Evolutionary conservation across 2,113 vertebrate species (phyloP).

Genomic region (Cryptoleucopteryx plumbea): DNA sequence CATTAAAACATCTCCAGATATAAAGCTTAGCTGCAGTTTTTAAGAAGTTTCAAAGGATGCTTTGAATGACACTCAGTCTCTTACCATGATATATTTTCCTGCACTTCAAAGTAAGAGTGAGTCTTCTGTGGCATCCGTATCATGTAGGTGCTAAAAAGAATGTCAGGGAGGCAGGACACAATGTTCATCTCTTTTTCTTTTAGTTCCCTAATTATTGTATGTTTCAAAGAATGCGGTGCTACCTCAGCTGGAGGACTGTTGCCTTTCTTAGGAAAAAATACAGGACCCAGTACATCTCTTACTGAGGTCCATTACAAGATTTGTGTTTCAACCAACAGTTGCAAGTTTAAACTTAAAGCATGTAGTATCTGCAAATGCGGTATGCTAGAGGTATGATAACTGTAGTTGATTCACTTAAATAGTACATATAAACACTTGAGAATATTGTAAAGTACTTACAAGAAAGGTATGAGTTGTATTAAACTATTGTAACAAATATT

Average conservation of each 20-base stretch:
- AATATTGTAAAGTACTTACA: background rate
- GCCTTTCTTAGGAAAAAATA: background rate
- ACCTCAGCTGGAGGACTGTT: background rate
- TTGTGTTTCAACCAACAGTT: background rate
- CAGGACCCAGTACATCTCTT: background rate
- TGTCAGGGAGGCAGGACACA: background rate
- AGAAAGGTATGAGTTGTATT: background rate
- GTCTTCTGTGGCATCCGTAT: background rate
- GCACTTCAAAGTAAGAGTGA: constrained; percentile 19
- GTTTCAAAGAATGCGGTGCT: background rate
- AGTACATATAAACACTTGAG: background rate
- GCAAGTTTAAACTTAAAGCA: background rate
- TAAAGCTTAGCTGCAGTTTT: constrained; percentile 3
- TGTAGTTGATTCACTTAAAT: background rate
- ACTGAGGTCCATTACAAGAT: background rate
- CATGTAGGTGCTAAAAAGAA: background rate
- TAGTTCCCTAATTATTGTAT: background rate
- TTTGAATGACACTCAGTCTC: constrained; percentile 34
- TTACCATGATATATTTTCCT: background rate
- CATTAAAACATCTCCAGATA: constrained; percentile 14
- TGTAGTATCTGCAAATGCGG: background rate
- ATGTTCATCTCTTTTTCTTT: background rate
- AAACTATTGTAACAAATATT: background rate
- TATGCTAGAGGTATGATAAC: background rate
- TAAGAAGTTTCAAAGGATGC: constrained; percentile 18